Evolutionary conservation across 1,140 invertebrate genomes (phyloP), one percentile per base, ranked within the genome.

Genomic region (Psilanteris sp.): DNA sequence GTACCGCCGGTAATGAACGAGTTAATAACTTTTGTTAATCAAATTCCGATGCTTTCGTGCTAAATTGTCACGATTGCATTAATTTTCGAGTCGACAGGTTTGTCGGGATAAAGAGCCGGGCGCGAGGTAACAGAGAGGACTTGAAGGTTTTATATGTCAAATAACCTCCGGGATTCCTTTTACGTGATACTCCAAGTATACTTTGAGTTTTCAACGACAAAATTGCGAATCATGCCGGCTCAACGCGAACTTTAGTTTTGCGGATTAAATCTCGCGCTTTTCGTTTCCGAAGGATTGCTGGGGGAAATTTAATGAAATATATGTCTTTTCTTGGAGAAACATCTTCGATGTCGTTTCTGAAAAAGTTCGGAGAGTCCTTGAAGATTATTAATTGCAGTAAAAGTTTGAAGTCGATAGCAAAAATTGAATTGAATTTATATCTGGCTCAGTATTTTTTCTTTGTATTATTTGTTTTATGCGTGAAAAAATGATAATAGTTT

Each of bases 161-260:
- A 27, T 26, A 48, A 62, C 57, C 57, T 62, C 43, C 43, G 43
- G n/a, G 16, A 64, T 50, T 39, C 59, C 59, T 64, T 64, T 64
- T 50, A 64, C 18, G 59, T 22, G 44, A 24, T 29, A n/a, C n/a
- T 36, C 34, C 57, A 62, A 62, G 57, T n/a, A n/a, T 62, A 62
- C 59, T 61, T 46, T 31, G 24, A 27, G 10, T 11, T 50, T 34
- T 24, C n/a, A 31, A 14, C n/a, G 14, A 41, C 24, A n/a, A 26
- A 32, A 48, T 34, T 61, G 55, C 39, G 55, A 37, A 46, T 61
- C 55, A 48, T 22, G 31, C 13, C 14, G 39, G 13, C 11, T 13
- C 29, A 46, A 14, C 26, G 54, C 22, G 8, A 10, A 41, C n/a
- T 64, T 61, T 4, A 39, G 37, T 46, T 48, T 61, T 29, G 15